Conservation (phyloP, 2,113 vertebrate genomes). For the Mormoops blainvillei region DNA sequence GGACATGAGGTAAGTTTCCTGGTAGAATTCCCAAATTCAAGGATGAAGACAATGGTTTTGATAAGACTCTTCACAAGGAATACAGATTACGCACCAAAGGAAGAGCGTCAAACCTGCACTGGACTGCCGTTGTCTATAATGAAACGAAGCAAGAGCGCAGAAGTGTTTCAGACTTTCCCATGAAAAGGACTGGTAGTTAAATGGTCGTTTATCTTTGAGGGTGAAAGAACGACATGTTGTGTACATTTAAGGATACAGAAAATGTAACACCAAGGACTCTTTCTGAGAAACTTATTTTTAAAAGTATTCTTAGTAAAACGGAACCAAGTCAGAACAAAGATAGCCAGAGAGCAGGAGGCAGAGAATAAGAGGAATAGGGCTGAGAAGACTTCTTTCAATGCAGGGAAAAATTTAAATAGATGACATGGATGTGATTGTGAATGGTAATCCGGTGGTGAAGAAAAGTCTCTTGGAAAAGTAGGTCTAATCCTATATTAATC, state of each 20-base stretch:
- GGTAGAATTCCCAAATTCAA: neutral
- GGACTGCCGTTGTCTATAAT: neutral
- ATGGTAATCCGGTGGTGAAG: neutral
- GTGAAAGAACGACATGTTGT: neutral
- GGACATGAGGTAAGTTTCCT: neutral
- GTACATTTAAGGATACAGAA: neutral
- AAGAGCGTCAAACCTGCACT: neutral
- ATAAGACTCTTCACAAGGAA: neutral
- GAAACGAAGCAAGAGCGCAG: neutral
- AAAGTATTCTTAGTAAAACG: neutral
- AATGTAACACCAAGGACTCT: neutral
- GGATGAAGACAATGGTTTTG: neutral
- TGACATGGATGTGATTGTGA: neutral
- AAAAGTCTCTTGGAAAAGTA: neutral
- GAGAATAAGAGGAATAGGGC: neutral
- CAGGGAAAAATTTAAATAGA: neutral
- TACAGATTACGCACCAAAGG: neutral
- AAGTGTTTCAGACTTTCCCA: neutral
- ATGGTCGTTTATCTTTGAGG: neutral
- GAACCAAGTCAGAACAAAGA: neutral
- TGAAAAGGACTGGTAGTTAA: neutral
- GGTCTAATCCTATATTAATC: neutral
- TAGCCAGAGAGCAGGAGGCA: neutral
- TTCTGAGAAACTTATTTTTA: neutral
- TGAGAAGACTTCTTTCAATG: neutral